phyloP scores from a whole-genome alignment of 2,797 vertebrate species.

The Chelmon rostratus region DNA sequence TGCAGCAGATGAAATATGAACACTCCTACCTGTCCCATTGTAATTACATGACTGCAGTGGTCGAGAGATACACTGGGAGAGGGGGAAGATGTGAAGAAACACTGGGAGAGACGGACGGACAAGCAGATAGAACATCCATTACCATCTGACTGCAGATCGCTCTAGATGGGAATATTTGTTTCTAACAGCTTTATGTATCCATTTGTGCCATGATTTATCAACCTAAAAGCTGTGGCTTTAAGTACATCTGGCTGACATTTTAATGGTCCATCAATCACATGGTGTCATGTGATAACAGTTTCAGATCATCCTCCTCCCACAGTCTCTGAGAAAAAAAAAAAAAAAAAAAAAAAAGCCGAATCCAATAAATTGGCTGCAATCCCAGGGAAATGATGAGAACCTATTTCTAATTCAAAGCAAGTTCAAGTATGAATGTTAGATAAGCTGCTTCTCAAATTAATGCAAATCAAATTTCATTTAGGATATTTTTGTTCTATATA shows the following conservation, averaged over 20 bases:
- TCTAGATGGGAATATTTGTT: constrained; percentile 80
- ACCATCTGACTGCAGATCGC: constrained; percentile 72
- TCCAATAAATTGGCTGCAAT: constrained; percentile 83
- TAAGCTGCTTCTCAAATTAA: constrained; percentile 81
- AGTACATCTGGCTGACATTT: constrained; percentile 84
- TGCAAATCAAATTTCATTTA: constrained; percentile 82
- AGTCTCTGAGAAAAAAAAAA: constrained; percentile 46
- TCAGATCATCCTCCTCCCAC: constrained; percentile 75
- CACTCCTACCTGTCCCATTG: constrained; percentile 86
- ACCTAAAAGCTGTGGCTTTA: constrained; percentile 80
- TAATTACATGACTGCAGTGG: constrained; percentile 84
- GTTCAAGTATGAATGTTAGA: constrained; percentile 81
- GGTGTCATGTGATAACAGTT: constrained; percentile 81
- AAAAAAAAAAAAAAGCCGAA: constrained; percentile 26
- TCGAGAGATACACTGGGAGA: constrained; percentile 61
- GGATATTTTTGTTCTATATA: constrained; percentile 79
- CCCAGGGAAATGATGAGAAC: constrained; percentile 79
- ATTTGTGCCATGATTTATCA: constrained; percentile 83
- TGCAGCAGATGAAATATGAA: constrained; percentile 88
- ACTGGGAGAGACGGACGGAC: constrained; percentile 61
- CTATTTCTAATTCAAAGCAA: constrained; percentile 81
- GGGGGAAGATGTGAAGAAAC: constrained; percentile 55
- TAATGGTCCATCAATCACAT: constrained; percentile 84
- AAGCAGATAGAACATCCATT: constrained; percentile 75
- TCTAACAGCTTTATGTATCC: constrained; percentile 81